phyloP scores from a whole-genome alignment of 2,797 vertebrate genomes.

The Tympanoctomys barrerae region DNA sequence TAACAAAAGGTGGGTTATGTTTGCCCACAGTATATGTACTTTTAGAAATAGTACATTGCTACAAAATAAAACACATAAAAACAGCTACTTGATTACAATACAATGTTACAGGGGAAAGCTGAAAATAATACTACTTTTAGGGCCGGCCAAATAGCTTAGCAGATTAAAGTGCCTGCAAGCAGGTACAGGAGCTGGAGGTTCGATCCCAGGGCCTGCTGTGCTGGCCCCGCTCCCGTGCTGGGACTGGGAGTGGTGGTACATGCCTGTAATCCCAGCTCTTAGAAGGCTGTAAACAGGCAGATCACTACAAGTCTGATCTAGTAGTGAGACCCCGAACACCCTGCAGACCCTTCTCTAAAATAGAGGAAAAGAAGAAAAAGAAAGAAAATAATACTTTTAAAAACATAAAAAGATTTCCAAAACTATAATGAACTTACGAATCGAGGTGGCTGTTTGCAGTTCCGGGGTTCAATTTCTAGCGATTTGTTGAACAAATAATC shows the following conservation, averaged over 20 bases:
- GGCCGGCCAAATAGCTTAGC: too few species aligned
- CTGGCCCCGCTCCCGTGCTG: too few species aligned
- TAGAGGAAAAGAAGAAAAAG: too few species aligned
- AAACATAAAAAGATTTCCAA: conserved; percentile 20
- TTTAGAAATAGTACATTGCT: conserved; percentile 65
- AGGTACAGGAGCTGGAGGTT: too few species aligned
- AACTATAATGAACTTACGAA: conserved; percentile 92
- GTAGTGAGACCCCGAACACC: too few species aligned
- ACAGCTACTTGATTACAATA: conserved; percentile 19
- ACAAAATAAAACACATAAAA: conserved; percentile 50
- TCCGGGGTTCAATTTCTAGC: conserved; percentile 96
- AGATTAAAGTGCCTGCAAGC: too few species aligned
- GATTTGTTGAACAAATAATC: conserved; percentile 99
- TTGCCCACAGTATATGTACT: not conserved
- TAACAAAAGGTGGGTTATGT: conserved; percentile 46
- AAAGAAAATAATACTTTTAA: not conserved
- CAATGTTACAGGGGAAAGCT: conserved; percentile 8
- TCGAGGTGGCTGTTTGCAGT: conserved; percentile 95
- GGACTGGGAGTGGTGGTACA: too few species aligned
- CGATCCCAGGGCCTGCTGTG: too few species aligned
- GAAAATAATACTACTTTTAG: conserved; percentile 39
- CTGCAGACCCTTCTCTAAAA: too few species aligned
- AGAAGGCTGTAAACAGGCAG: too few species aligned
- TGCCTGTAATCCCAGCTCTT: too few species aligned
- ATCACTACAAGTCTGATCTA: too few species aligned